A percentile compares a stretch with the other conserved stretches of the same genome.
phyloP scores from a whole-genome alignment of 2,888 invertebrate species.

The Acanthosepion lycidas region DNA sequence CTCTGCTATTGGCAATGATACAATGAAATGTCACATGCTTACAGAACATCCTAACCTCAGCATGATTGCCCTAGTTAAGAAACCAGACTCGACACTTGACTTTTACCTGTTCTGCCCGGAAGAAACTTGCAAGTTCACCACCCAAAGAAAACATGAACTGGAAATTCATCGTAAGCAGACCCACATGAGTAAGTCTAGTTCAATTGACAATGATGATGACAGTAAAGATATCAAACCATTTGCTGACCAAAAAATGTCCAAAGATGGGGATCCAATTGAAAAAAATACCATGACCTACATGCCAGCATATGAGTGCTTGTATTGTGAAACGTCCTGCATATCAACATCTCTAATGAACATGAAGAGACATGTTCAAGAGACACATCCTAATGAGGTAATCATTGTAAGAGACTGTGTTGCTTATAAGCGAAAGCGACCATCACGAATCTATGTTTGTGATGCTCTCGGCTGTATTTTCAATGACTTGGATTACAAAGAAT shows the following conservation, averaged over 20 bases:
- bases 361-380: conserved; percentile 58
- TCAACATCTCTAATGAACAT: conserved; percentile 52
- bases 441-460: conserved; percentile 61
- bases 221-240: neutral
- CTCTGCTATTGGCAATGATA: neutral
- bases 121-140: neutral
- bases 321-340: conserved; percentile 6
- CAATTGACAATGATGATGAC: neutral
- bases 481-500: conserved; percentile 54
- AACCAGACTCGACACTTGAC: neutral
- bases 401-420: conserved; percentile 61
- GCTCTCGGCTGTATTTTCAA: conserved; percentile 55
- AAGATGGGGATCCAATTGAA: neutral
- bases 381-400: conserved; percentile 58
- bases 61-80: conserved; percentile 36
- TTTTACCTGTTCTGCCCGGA: conserved; percentile 24
- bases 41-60: conserved; percentile 5
- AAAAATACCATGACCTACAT: conserved; percentile 41
- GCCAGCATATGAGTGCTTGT: conserved; percentile 46
- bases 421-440: conserved; percentile 54
- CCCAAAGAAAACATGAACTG: conserved; percentile 36
- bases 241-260: neutral
- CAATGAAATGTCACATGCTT: neutral
- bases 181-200: neutral
- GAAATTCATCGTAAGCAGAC: neutral